Evolutionary conservation across 1,140 invertebrate genomes (phyloP), one percentile per base, ranked within the genome.

Genomic region (Coboldia fuscipes): DNA sequence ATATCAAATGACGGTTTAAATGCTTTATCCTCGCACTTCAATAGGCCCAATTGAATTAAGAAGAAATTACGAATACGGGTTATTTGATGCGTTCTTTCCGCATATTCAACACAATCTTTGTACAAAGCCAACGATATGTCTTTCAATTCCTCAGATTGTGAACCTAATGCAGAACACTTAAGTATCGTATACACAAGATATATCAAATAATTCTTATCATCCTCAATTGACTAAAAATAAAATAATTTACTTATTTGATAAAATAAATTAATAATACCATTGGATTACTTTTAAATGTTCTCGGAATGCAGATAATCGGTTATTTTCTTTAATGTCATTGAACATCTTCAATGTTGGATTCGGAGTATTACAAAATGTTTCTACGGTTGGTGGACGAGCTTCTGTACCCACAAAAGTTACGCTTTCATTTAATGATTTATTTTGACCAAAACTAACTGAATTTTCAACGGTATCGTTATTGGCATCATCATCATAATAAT

Each of bases 11-110:
- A 47, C 4, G 63, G 51, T 45, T 60, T 65, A 20, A 53, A 58
- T 8, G 37, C 50, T 50, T 66, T 65, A 42, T 71, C 61, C 54
- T 74, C 70, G 41, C 59, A 53, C 57, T 68, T 80, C 27, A 82
- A 57, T 13, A 83, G 54, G 17, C 72, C 74, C 35, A 81, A 49
- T 45, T 68, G 60, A 10, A 76, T 65, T 3, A 81, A 51, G 15
- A 79, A 48, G 33, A 58, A 56, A 45, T 82, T 80, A 37, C 68
- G 65, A 3, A 77, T 56, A 23, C 57, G 42, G 1, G 64, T 57
- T 33, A 33, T 19, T 30, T 54, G 51, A n/a, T 54, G 37, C 2
- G 46, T 54, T 35, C 47, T 50, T 31, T 57, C 41, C 2, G 65
- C 66, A 47, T 62, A 63, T 4, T 57, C 54, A 42, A 75, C 70